Conservation (phyloP, 1,140 invertebrate genomes). For the Orchestia grillus region DNA sequence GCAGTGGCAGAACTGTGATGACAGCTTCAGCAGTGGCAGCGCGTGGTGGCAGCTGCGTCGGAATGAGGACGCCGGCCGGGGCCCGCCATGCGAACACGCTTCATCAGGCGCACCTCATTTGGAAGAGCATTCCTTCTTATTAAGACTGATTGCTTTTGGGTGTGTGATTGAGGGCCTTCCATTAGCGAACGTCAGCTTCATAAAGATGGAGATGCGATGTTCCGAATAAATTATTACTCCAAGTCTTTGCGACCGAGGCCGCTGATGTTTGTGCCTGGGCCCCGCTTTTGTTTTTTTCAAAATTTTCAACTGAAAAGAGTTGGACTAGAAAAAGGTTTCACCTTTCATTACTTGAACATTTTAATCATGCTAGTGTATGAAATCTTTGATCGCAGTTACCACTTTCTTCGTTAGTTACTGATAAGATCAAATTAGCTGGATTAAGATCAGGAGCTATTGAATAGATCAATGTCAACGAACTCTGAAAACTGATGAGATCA, state of each 20-base stretch:
- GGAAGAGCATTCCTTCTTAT: conserved; percentile 50
- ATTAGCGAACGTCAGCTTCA: conserved; percentile 47
- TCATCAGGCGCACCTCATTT: conserved; percentile 24
- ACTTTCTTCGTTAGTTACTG: too few relatives aligned
- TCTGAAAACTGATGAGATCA: too few relatives aligned
- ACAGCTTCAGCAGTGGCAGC: background rate
- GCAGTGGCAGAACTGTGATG: background rate
- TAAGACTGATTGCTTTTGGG: conserved; percentile 50
- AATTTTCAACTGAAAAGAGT: background rate
- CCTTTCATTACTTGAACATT: background rate
- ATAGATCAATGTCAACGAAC: too few relatives aligned
- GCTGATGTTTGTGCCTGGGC: background rate
- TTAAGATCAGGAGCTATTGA: too few relatives aligned
- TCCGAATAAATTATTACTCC: conserved; percentile 18
- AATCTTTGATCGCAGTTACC: too few relatives aligned
- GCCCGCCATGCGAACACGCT: conserved; percentile 24
- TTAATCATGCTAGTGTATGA: background rate
- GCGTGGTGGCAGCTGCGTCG: background rate
- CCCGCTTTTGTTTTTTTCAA: background rate
- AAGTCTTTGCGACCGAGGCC: background rate
- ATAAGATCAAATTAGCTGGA: too few relatives aligned
- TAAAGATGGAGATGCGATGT: conserved; percentile 52
- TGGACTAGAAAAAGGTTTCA: background rate
- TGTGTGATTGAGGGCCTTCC: conserved; percentile 49
- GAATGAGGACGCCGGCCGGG: background rate